Conservation (phyloP, 2,888 invertebrate species). For the Drosophila infuscata region DNA sequence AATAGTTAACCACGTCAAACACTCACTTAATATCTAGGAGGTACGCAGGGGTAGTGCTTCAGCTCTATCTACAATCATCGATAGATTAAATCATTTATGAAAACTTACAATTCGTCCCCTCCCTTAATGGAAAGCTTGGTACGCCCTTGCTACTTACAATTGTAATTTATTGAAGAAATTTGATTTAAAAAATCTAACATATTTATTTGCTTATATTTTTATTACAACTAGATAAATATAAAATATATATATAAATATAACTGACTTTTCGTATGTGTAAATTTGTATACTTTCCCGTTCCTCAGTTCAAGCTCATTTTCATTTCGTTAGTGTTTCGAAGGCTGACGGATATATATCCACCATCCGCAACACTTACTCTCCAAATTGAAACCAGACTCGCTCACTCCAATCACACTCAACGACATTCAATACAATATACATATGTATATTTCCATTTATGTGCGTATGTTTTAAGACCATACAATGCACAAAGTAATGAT, state of each 20-base stretch:
- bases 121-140: neutral
- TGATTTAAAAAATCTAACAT: slow-evolving; percentile 33
- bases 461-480: slow-evolving; percentile 1
- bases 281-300: slow-evolving; percentile 61
- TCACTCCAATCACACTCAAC: neutral
- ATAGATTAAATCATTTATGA: neutral
- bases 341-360: neutral
- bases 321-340: slow-evolving; percentile 24
- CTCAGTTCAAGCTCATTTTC: slow-evolving; percentile 40
- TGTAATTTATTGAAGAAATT: slow-evolving; percentile 8
- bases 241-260: slow-evolving; percentile 51
- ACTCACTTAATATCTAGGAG: slow-evolving; percentile 13
- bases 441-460: neutral
- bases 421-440: neutral
- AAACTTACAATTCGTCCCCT: neutral
- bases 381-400: slow-evolving; percentile 42
- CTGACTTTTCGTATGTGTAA: slow-evolving; percentile 41
- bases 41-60: neutral
- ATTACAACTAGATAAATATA: slow-evolving; percentile 46
- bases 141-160: slow-evolving; percentile 21
- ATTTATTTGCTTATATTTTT: slow-evolving; percentile 2
- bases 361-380: slow-evolving; percentile 5
- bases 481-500: slow-evolving; percentile 1
- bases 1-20: slow-evolving; percentile 40
- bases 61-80: neutral